These are phyloP conservation scores for Stegana nigrithorax DNA, from an alignment of 2,888 invertebrate species.

Conservation along the genomic window DNA sequence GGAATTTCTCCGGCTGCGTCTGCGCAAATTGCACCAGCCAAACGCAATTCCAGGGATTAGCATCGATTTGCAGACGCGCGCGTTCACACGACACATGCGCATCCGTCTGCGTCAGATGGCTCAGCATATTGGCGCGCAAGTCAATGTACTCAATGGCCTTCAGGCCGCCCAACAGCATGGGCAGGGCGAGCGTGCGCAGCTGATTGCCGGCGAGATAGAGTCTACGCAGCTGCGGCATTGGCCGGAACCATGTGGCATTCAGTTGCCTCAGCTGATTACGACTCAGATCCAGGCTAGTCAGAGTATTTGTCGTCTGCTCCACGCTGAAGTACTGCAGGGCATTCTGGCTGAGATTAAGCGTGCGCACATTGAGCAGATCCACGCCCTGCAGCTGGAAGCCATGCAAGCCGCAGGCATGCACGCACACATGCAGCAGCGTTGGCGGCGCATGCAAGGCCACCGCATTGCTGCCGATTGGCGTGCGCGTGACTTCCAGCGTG, in stretches of 20 bases:
- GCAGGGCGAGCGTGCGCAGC: slow-evolving; percentile 42
- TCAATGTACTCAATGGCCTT: slow-evolving; percentile 40
- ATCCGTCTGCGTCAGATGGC: slow-evolving; percentile 35
- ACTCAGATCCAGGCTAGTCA: slow-evolving; percentile 59
- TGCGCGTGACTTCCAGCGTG: slow-evolving; percentile 40
- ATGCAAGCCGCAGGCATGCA: slow-evolving; percentile 48
- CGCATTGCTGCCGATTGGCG: slow-evolving; percentile 38
- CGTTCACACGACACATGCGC: slow-evolving; percentile 30
- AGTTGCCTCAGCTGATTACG: slow-evolving; percentile 50
- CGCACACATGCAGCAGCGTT: slow-evolving; percentile 43
- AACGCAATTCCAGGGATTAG: slow-evolving; percentile 65
- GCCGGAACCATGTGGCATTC: slow-evolving; percentile 44
- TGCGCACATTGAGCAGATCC: slow-evolving; percentile 20
- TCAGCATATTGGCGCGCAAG: slow-evolving; percentile 46
- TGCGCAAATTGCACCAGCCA: slow-evolving; percentile 63
- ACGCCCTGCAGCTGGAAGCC: slow-evolving; percentile 40
- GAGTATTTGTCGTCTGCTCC: not conserved
- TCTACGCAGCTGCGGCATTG: slow-evolving; percentile 40
- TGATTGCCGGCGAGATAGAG: slow-evolving; percentile 49
- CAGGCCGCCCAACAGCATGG: slow-evolving; percentile 33
- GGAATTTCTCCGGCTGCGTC: slow-evolving; percentile 59
- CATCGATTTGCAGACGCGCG: slow-evolving; percentile 55
- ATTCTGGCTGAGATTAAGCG: slow-evolving; percentile 60
- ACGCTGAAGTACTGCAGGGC: slow-evolving; percentile 42
- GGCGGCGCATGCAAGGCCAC: slow-evolving; percentile 25